These are phyloP conservation scores for Sapayoa aenigma DNA, from an alignment of 2,113 vertebrate species.

Conservation along the genomic window DNA sequence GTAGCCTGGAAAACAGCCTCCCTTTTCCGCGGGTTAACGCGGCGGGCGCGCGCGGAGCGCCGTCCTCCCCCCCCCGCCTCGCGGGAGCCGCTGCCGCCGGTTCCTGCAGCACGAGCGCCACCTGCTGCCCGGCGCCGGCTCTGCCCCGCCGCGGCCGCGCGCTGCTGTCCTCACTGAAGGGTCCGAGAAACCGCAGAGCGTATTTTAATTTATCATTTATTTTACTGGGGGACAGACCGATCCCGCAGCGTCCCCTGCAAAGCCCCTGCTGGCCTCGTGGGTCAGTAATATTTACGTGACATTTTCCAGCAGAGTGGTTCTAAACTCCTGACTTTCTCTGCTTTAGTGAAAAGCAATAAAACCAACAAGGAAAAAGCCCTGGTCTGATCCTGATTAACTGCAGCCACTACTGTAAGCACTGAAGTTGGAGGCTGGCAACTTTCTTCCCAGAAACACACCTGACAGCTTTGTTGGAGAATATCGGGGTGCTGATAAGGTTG, in stretches of 20 bases:
- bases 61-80: no score
- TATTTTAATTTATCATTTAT: background rate
- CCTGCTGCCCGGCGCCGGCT: background rate
- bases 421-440: fast-evolving
- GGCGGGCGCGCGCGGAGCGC: fast-evolving
- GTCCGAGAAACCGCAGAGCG: background rate
- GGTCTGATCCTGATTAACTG: background rate
- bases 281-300: constrained; percentile 18
- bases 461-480: background rate
- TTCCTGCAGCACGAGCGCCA: constrained; percentile 52
- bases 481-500: fast-evolving
- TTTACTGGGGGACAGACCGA: background rate
- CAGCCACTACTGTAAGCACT: background rate
- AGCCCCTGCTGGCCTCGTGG: background rate
- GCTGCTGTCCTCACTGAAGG: no score
- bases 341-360: background rate
- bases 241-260: background rate
- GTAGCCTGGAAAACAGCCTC: background rate
- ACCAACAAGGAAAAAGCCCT: background rate
- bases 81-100: background rate
- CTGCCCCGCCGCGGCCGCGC: background rate
- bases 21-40: fast-evolving
- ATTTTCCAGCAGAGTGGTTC: background rate
- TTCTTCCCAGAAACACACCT: background rate
- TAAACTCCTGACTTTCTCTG: background rate